Evolutionary conservation across 2,797 vertebrate genomes (phyloP).

Genomic region (Pangasius sanitwongsei): DNA sequence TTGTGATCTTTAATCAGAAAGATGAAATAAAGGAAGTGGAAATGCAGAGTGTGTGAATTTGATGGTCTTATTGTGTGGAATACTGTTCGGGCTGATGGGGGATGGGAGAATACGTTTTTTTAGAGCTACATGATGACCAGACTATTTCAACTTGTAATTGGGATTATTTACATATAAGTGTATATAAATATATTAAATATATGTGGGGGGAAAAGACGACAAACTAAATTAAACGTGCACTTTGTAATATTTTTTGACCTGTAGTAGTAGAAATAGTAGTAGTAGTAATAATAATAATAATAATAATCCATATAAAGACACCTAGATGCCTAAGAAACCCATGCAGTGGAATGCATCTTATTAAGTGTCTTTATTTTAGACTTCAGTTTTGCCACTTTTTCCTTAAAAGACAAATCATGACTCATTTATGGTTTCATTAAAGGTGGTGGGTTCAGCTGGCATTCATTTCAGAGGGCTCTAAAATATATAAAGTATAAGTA

Average conservation of each 20-base stretch:
- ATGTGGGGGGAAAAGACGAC: background rate
- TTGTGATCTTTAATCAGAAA: slow-evolving; percentile 54
- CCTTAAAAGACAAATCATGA: background rate
- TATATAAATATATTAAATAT: background rate
- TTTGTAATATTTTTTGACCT: too few species aligned
- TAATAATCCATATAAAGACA: too few species aligned
- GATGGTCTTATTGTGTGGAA: background rate
- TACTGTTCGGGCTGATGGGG: background rate
- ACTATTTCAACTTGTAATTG: background rate
- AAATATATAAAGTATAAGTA: too few species aligned
- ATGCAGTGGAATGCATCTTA: too few species aligned
- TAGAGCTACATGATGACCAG: background rate
- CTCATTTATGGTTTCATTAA: background rate
- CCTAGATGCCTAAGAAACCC: background rate
- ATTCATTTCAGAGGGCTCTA: too few species aligned
- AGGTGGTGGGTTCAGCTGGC: background rate
- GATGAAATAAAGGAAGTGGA: slow-evolving; percentile 56
- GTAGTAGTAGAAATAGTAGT: too few species aligned
- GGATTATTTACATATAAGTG: background rate
- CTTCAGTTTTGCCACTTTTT: background rate
- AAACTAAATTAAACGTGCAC: too few species aligned
- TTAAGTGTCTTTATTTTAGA: too few species aligned
- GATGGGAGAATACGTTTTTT: background rate
- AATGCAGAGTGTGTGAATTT: slow-evolving; percentile 23
- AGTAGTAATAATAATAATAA: too few species aligned